Conservation (phyloP, 2,888 invertebrate species). For the Hyposoter didymator region DNA sequence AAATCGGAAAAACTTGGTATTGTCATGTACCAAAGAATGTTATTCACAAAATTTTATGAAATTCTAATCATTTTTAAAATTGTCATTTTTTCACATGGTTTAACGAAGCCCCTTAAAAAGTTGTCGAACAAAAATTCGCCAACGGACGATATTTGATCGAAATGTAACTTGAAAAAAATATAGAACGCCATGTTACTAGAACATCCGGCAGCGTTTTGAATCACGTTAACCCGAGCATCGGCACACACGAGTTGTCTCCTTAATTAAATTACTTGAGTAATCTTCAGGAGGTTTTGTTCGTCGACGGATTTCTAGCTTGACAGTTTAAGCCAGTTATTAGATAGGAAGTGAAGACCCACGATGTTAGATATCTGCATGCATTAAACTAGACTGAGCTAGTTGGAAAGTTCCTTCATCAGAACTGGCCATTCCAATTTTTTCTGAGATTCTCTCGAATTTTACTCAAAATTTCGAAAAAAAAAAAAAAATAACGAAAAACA, state of each 20-base stretch:
- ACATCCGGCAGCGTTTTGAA: slow-evolving; percentile 11
- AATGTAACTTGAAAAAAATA: background rate
- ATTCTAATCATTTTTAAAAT: too few species aligned
- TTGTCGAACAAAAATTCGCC: too few species aligned
- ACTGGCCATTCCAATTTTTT: background rate
- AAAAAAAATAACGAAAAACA: background rate
- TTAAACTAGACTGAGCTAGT: slow-evolving; percentile 63
- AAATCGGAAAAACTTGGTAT: too few species aligned
- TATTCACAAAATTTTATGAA: too few species aligned
- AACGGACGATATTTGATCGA: background rate
- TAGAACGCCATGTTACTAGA: background rate
- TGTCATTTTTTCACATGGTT: too few species aligned
- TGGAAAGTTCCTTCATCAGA: background rate
- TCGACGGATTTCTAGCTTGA: slow-evolving; percentile 68
- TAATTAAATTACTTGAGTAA: slow-evolving; percentile 71
- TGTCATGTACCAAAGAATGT: too few species aligned
- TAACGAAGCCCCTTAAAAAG: too few species aligned
- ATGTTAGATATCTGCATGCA: slow-evolving; percentile 67
- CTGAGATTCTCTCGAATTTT: background rate
- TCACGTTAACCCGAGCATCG: slow-evolving; percentile 40
- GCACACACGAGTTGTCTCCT: slow-evolving; percentile 64
- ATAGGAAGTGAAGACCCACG: slow-evolving; percentile 68
- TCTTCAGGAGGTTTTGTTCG: slow-evolving; percentile 50
- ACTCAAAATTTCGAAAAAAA: background rate
- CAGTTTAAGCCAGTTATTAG: slow-evolving; percentile 73